Percentiles rank a stretch among this genome's conserved stretches.
These are phyloP conservation scores for honey bee (Apis mellifera) DNA, from an alignment of 1,140 invertebrate species.

Conservation along the genomic window DNA sequence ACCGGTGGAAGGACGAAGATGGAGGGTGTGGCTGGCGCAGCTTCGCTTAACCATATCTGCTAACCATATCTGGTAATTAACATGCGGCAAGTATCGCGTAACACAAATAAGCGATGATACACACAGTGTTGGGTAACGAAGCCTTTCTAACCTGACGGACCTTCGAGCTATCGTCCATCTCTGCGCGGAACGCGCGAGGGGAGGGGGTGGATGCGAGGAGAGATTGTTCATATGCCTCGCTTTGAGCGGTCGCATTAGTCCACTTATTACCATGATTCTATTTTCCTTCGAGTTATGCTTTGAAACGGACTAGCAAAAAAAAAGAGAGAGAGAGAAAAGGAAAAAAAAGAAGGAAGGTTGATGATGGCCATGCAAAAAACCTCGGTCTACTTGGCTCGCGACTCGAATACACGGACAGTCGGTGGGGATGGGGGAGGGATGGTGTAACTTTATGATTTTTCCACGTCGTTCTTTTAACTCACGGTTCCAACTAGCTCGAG, in stretches of 20 bases:
- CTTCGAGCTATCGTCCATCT: slow-evolving; percentile 21
- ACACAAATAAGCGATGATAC: slow-evolving; percentile 65
- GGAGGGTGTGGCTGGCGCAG: slow-evolving; percentile 25
- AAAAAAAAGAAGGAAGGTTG: neutral
- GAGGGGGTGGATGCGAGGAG: neutral
- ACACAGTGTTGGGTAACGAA: slow-evolving; percentile 62
- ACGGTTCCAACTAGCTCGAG: neutral
- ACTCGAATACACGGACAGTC: neutral
- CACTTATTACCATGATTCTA: slow-evolving; percentile 56
- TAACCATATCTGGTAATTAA: slow-evolving; percentile 67
- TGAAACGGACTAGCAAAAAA: slow-evolving; percentile 13
- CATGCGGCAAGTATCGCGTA: slow-evolving; percentile 64
- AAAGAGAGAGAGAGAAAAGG: neutral
- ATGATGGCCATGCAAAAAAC: neutral
- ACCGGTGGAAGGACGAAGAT: slow-evolving; percentile 4
- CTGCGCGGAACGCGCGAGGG: neutral
- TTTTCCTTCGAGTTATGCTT: slow-evolving; percentile 31
- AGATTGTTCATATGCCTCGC: neutral
- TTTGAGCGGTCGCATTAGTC: slow-evolving; percentile 30
- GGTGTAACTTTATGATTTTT: slow-evolving; percentile 14
- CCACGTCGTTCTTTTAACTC: neutral
- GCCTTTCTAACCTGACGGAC: slow-evolving; percentile 59
- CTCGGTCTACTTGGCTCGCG: neutral
- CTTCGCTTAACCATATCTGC: slow-evolving; percentile 53
- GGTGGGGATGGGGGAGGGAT: too few relatives aligned